Evolutionary conservation across 2,113 vertebrate genomes (phyloP).

Genomic region (Empidonax traillii): DNA sequence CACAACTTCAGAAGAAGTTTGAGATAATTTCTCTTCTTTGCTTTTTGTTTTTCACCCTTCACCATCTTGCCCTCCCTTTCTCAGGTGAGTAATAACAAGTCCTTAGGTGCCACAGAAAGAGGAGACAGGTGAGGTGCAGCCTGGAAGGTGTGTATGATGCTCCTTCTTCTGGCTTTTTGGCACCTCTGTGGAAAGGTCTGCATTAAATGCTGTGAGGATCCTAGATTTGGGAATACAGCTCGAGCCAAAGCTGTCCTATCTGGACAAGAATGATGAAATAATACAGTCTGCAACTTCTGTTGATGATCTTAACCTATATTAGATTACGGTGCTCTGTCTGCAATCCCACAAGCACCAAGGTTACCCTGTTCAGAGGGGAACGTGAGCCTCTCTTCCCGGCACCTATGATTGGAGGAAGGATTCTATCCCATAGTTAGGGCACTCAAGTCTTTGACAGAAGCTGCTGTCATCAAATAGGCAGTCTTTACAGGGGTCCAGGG

Average conservation of each 20-base stretch:
- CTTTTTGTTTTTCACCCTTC: not conserved
- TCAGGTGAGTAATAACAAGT: not conserved
- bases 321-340: not conserved
- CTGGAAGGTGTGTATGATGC: not conserved
- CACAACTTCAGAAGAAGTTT: not conserved
- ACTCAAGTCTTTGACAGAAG: not conserved
- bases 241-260: not conserved
- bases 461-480: not conserved
- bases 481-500: not conserved
- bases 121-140: not conserved
- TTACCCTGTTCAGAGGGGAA: not conserved
- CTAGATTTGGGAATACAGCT: not conserved
- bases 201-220: not conserved
- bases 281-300: not conserved
- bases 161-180: not conserved
- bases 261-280: not conserved
- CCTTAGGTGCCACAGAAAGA: not conserved
- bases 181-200: not conserved
- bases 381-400: not conserved
- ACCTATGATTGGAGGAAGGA: not conserved
- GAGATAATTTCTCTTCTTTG: not conserved
- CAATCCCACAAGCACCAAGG: not conserved
- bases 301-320: not conserved
- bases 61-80: not conserved
- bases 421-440: rapidly evolving